These are phyloP conservation scores for Temnothorax rugatulus DNA, from an alignment of 2,888 invertebrate genomes.

Conservation along the genomic window DNA sequence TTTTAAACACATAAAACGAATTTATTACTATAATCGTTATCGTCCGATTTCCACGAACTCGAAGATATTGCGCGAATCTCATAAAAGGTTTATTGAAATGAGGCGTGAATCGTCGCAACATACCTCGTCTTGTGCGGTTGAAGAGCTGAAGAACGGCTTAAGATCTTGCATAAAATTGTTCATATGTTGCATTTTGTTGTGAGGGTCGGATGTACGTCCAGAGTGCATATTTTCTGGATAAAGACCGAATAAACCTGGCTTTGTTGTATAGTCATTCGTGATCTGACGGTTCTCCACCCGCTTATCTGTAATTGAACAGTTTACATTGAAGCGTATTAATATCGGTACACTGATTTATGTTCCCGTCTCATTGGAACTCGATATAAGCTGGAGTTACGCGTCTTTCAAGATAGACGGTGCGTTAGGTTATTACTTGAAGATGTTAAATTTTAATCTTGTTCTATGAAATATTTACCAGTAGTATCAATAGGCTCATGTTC, in stretches of 20 bases:
- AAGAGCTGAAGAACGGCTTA: too few species aligned
- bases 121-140: too few species aligned
- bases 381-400: neutral
- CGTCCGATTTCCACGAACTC: too few species aligned
- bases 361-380: neutral
- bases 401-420: neutral
- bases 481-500: slow-evolving; percentile 28
- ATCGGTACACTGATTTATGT: neutral
- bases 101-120: too few species aligned
- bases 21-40: too few species aligned
- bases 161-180: too few species aligned
- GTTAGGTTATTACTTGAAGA: neutral
- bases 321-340: neutral
- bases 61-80: too few species aligned
- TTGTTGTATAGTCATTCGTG: neutral
- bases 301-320: slow-evolving; percentile 56
- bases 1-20: too few species aligned
- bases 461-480: slow-evolving; percentile 27
- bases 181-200: too few species aligned
- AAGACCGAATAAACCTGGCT: slow-evolving; percentile 37
- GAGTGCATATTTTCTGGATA: neutral
- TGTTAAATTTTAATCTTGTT: neutral
- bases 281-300: slow-evolving; percentile 52
- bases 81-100: too few species aligned
- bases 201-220: too few species aligned